Percentiles rank a stretch among this genome's conserved stretches.
These are phyloP conservation scores for Acholoe squamosa DNA, from an alignment of 2,888 invertebrate genomes.

Conservation along the genomic window DNA sequence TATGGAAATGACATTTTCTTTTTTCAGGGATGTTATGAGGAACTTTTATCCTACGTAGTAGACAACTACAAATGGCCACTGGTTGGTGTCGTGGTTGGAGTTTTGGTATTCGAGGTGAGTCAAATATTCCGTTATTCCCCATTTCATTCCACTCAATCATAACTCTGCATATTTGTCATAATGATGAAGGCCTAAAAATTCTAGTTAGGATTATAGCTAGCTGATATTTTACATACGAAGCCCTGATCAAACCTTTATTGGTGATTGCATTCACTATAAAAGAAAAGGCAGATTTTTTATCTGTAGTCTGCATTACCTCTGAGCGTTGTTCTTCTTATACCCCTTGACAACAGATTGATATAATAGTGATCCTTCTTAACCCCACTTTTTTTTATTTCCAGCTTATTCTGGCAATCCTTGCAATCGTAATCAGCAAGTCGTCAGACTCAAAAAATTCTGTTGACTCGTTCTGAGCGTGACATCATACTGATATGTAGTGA, in stretches of 20 bases:
- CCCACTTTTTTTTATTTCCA: not conserved
- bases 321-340: too few relatives aligned
- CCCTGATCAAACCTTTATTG: too few relatives aligned
- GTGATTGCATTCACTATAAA: not conserved
- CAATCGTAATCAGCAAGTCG: slow-evolving; percentile 11
- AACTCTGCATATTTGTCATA: too few relatives aligned
- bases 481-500: not conserved
- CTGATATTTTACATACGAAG: too few relatives aligned
- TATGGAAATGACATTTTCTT: too few relatives aligned
- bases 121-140: not conserved
- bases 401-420: not conserved
- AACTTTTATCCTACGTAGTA: not conserved
- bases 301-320: not conserved
- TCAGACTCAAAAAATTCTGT: not conserved
- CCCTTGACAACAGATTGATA: too few relatives aligned
- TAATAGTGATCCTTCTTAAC: too few relatives aligned
- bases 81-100: not conserved
- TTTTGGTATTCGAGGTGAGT: not conserved
- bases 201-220: too few relatives aligned
- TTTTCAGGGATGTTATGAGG: not conserved
- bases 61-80: slow-evolving; percentile 10
- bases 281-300: not conserved
- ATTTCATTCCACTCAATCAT: too few relatives aligned
- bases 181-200: too few relatives aligned
- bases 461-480: not conserved